phyloP scores from a whole-genome alignment of 2,797 vertebrate species.

The Tachyglossus aculeatus region DNA sequence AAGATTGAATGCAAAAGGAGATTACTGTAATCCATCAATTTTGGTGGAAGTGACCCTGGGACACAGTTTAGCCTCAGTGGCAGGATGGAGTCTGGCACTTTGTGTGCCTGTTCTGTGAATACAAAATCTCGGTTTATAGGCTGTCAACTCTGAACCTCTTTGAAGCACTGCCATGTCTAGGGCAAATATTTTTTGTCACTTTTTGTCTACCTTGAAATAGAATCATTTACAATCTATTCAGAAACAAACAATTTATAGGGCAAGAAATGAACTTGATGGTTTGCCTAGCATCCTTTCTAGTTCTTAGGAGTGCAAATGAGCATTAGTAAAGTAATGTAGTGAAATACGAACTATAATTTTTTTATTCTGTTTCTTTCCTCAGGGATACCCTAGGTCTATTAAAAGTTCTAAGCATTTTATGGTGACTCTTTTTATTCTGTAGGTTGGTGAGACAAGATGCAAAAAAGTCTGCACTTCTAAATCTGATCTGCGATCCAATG shows the following conservation, averaged over 20 bases:
- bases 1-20: background rate
- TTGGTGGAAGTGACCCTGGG: background rate
- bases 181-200: slow-evolving; percentile 5
- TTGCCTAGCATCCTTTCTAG: background rate
- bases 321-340: background rate
- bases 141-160: slow-evolving; percentile 1
- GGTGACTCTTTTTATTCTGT: slow-evolving; percentile 57
- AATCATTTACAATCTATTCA: slow-evolving; percentile 25
- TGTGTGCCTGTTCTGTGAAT: background rate
- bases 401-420: slow-evolving; percentile 16
- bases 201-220: slow-evolving; percentile 18
- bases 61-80: background rate
- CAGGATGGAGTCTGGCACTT: background rate
- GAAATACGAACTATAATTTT: background rate
- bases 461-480: slow-evolving; percentile 99
- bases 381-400: slow-evolving; percentile 22
- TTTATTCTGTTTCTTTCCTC: background rate
- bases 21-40: background rate
- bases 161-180: background rate
- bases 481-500: slow-evolving; percentile 95
- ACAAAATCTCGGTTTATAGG: background rate
- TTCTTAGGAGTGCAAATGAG: background rate
- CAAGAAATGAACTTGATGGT: slow-evolving; percentile 19
- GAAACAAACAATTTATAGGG: background rate
- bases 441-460: slow-evolving; percentile 96